Evolutionary conservation across 2,888 invertebrate species (phyloP).

Genomic region (Idaea biselata): DNA sequence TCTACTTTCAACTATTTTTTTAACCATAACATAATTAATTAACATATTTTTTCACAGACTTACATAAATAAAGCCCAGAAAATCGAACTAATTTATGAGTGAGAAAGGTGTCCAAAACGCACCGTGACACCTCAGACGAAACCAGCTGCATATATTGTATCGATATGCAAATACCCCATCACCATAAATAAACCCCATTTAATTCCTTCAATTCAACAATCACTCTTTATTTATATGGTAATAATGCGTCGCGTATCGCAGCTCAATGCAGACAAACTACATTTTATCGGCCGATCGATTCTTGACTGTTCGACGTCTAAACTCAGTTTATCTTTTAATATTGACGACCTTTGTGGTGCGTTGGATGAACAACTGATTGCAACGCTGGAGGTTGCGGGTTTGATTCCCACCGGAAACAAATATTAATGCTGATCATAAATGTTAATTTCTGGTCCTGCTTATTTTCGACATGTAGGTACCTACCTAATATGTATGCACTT

Average conservation of each 20-base stretch:
- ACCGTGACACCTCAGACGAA: constrained; percentile 25
- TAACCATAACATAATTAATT: background rate
- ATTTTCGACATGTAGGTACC: too few species aligned
- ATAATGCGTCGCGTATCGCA: constrained; percentile 51
- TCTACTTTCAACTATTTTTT: background rate
- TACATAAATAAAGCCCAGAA: background rate
- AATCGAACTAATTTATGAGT: background rate
- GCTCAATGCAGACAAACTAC: constrained; percentile 37
- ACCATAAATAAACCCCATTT: constrained; percentile 49
- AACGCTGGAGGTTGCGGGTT: too few species aligned
- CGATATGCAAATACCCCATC: constrained; percentile 41
- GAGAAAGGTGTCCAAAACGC: background rate
- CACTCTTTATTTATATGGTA: constrained; percentile 76
- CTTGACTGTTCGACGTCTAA: background rate
- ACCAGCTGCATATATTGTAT: constrained; percentile 35
- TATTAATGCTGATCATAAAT: too few species aligned
- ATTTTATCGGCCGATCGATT: constrained; percentile 15
- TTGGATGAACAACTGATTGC: too few species aligned
- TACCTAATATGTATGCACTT: too few species aligned
- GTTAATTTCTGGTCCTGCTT: too few species aligned
- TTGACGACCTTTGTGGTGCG: too few species aligned
- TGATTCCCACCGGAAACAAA: too few species aligned
- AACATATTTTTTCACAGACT: background rate
- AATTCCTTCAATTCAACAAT: constrained; percentile 66
- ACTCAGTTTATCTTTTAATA: too few species aligned